phyloP scores from a whole-genome alignment of 2,888 invertebrate species.

The Lasioglossum figueresi region DNA sequence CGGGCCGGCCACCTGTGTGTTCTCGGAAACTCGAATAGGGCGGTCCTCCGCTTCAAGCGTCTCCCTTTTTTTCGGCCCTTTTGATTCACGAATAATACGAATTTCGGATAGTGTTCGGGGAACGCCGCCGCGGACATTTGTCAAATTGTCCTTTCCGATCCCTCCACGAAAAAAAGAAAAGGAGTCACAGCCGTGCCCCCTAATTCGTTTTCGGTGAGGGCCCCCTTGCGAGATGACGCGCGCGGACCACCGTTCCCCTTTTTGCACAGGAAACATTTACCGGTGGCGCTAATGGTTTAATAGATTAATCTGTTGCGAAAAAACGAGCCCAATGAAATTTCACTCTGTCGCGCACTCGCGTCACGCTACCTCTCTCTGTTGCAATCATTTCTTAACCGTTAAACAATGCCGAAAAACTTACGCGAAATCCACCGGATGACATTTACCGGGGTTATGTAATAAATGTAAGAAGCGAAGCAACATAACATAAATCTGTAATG shows the following conservation, averaged over 20 bases:
- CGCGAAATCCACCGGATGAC: neutral
- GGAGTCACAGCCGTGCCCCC: neutral
- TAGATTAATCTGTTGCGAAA: conserved; percentile 4
- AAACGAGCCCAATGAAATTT: neutral
- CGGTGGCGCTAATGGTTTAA: neutral
- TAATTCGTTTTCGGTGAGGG: conserved; percentile 14
- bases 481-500: too few relatives aligned
- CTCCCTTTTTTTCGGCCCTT: conserved; percentile 60
- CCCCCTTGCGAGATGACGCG: neutral
- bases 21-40: conserved; percentile 76
- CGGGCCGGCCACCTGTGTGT: conserved; percentile 72
- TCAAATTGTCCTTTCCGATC: conserved; percentile 22
- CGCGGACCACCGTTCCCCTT: neutral
- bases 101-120: conserved; percentile 46
- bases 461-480: too few relatives aligned
- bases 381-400: neutral
- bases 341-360: neutral
- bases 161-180: neutral
- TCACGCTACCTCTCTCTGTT: neutral
- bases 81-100: conserved; percentile 55
- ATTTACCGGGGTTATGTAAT: too few relatives aligned
- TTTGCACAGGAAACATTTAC: conserved; percentile 8
- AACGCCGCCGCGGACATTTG: conserved; percentile 32
- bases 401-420: neutral
- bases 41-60: conserved; percentile 56